Base-by-base conservation (phyloP, 2,888 invertebrate genomes). In the Tholera decimalis region DNA sequence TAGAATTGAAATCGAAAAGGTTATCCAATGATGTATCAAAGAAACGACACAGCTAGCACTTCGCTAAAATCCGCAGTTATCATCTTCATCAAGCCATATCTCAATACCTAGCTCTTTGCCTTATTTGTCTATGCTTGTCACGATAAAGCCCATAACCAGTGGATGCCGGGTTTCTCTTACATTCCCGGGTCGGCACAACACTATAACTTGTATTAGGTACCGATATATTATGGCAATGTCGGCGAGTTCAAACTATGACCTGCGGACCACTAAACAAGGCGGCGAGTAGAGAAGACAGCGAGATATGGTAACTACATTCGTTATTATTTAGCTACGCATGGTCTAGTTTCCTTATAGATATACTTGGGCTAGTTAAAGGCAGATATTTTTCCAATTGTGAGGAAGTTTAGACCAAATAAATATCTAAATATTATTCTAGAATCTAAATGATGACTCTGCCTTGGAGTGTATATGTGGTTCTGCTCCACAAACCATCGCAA, bases 161-260 rank as follows among this genome's bases (percentile, higher is more conserved):
- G 43, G 18, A 55, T 46, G 15, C 20, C 2, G 33, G 30, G 26
- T 73, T 76, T 73, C 73, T 60, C 73, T 41, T 26, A 13, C 35
- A 22, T 41, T 62, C 37, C 43, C 51, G 20, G 26, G 11, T 28
- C 5, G 9, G 7, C 28, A 37, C 39, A 51, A 51, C 35, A 37
- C 28, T 55, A 51, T 56, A 46, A 56, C 33, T 55, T 56, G 41
- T 50, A 51, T 55, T 39, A 58, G 18, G 57, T 75, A 63, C 51
- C 58, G 18, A 73, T 63, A 76, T 51, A 47, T 15, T 49, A 50
- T 8, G 61, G 44, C 39, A 22, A 53, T 69, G 59, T 63, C 59
- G 9, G 28, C 20, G 59, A 30, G 77, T 44, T 73, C 73, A 63
- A n/a, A 11, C 30, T 18, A 44, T 39, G 70, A 71, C 43, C 71